A percentile compares a stretch with the other conserved stretches of the same genome.
Conservation (phyloP, 2,797 vertebrate genomes). For the Mycteria americana region DNA sequence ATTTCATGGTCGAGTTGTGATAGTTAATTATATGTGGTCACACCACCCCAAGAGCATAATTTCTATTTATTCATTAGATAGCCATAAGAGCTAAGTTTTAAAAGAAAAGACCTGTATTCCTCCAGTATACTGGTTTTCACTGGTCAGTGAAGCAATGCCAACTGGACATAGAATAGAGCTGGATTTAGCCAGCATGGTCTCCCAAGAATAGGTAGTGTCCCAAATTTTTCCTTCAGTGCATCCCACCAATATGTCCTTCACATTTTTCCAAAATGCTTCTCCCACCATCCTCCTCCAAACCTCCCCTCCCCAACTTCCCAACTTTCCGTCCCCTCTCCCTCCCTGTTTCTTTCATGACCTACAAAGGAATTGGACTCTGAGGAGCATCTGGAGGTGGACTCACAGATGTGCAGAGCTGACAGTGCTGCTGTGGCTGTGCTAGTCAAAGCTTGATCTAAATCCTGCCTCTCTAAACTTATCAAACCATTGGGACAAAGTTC, state of each 20-base stretch:
- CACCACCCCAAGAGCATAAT: background rate
- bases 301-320: background rate
- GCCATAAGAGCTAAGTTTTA: background rate
- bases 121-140: background rate
- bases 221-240: background rate
- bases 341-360: slow-evolving; percentile 16
- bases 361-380: slow-evolving; percentile 28
- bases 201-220: background rate
- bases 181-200: background rate
- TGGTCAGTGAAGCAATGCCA: background rate
- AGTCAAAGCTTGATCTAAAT: background rate
- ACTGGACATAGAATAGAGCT: background rate
- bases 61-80: background rate
- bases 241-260: background rate
- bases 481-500: slow-evolving; percentile 45
- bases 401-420: background rate
- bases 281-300: background rate
- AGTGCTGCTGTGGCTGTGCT: background rate
- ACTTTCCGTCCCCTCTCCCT: background rate
- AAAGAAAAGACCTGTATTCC: background rate
- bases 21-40: background rate
- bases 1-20: background rate
- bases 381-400: slow-evolving; percentile 37
- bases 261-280: background rate
- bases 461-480: slow-evolving; percentile 27